Evolutionary conservation across 2,888 invertebrate genomes (phyloP), one percentile per base, ranked within the genome.

Genomic region (Drosophila antonietae): DNA sequence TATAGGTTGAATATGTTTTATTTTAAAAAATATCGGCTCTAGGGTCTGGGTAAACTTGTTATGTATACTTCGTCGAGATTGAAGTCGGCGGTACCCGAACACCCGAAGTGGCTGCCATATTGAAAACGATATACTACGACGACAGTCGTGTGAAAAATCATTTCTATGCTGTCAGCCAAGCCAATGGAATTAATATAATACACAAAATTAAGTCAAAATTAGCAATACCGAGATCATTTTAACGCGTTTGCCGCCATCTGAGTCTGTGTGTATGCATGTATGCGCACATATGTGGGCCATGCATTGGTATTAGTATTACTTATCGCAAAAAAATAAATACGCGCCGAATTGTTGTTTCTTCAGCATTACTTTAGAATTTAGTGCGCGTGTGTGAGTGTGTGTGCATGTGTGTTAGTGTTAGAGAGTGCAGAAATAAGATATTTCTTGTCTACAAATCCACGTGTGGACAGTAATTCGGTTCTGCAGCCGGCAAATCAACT

Each of bases 31-130:
- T 77, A 80, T 78, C 81, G 61, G 72, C 15, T 55, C 33, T 15
- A 43, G 37, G 64, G 39, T 51, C 46, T 68, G 53, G 41, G 18
- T 61, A 41, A 83, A 58, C 74, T 63, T 64, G 67, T 56, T 83
- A 55, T 71, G 63, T 81, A 80, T 55, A 69, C 78, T 81, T 84
- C 61, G 79, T 78, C 61, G 79, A 74, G 18, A 14, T 8, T 39
- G 55, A 44, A 69, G 53, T 53, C 66, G 69, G 73, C 43, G 70
- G 31, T n/a, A 62, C 62, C 80, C 91, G 90, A 90, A 83, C 39
- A 66, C 66, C 80, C 89, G 91, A 91, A 84, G 69, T 9, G 66
- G 81, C 77, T 75, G 91, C 91, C 89, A 90, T 90, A 66, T 90
- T 90, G 90, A 53, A 82, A 76, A 78, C 68, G 59, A 68, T 46